Conservation (phyloP, 2,113 vertebrate species). For the Trematocara macrostoma region DNA sequence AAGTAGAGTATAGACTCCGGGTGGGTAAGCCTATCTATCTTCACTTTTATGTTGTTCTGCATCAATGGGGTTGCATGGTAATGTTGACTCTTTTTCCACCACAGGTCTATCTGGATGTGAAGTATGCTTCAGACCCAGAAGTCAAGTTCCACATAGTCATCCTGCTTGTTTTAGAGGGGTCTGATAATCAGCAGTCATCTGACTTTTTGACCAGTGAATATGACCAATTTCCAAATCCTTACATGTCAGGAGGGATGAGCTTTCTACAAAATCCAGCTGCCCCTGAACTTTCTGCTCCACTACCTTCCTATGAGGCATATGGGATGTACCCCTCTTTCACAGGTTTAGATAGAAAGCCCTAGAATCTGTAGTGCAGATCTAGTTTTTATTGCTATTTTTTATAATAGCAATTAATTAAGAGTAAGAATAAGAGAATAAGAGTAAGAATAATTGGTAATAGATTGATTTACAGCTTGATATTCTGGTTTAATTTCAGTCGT, state of each 20-base stretch:
- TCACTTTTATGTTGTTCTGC: background rate
- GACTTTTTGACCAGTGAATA: background rate
- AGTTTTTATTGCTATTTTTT: background rate
- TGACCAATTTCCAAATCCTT: background rate
- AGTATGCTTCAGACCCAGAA: conserved; percentile 36
- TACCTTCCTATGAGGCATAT: background rate
- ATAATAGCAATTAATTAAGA: background rate
- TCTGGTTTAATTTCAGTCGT: background rate
- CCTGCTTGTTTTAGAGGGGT: background rate
- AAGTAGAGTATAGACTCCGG: conserved; percentile 54
- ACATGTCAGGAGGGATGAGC: background rate
- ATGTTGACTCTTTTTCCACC: background rate
- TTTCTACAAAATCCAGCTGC: background rate
- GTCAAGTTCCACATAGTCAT: conserved; percentile 51
- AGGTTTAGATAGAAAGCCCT: background rate
- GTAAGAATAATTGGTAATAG: background rate
- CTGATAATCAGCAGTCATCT: background rate
- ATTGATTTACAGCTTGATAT: background rate
- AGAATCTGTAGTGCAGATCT: background rate
- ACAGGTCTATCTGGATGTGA: conserved; percentile 59
- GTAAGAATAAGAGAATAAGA: background rate
- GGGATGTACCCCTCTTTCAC: background rate
- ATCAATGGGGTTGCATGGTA: background rate
- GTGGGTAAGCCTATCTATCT: conserved; percentile 4
- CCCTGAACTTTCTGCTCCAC: background rate